phyloP scores from a whole-genome alignment of 2,113 vertebrate genomes.

The Bubo blakistoni region DNA sequence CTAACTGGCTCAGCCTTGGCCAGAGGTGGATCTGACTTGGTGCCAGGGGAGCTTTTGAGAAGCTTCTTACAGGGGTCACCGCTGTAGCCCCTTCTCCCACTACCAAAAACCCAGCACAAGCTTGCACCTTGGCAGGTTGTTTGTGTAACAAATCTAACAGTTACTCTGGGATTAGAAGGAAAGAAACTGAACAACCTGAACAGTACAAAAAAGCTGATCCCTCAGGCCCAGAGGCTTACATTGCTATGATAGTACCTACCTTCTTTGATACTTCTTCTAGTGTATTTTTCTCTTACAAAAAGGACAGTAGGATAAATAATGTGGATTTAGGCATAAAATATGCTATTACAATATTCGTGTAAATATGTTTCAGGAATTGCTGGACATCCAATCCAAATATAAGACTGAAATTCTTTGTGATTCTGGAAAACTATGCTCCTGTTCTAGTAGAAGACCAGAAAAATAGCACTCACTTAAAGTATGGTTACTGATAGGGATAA shows the following conservation, averaged over 20 bases:
- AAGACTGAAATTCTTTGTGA: neutral
- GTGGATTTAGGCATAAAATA: neutral
- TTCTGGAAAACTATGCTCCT: neutral
- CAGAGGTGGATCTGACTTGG: no score
- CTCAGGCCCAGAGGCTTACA: neutral
- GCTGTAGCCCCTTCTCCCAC: no score
- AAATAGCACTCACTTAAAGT: neutral
- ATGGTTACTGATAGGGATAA: neutral
- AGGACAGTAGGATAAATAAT: neutral
- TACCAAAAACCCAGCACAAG: no score
- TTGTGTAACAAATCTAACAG: neutral
- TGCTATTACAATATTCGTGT: neutral
- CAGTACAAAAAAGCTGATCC: neutral
- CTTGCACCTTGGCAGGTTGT: neutral
- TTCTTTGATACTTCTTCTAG: neutral
- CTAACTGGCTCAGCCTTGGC: no score
- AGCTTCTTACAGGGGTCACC: no score
- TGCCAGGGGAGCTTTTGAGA: no score
- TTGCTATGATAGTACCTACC: neutral
- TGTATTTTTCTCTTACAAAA: neutral
- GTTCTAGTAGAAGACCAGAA: neutral
- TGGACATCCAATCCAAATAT: neutral
- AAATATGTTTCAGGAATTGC: neutral
- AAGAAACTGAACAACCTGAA: neutral
- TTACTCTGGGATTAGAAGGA: neutral